Evolutionary conservation across 1,140 invertebrate genomes (phyloP).

Genomic region (Pseudoatta argentina): DNA sequence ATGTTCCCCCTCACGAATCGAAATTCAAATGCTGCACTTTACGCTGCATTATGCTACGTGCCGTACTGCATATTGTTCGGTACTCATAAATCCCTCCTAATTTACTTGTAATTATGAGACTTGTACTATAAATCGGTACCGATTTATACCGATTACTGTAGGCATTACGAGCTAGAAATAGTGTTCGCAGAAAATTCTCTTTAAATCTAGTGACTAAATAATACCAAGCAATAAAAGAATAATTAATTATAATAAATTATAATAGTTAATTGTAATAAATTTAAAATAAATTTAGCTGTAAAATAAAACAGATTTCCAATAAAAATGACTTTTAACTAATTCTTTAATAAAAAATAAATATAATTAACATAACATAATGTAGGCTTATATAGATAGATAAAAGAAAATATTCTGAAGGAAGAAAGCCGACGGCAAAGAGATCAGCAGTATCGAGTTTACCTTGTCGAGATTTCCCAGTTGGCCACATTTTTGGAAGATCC

Average conservation of each 20-base stretch:
- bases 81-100: slow-evolving; percentile 12
- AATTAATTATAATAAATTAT: neutral
- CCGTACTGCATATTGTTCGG: slow-evolving; percentile 1
- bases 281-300: neutral
- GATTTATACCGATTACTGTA: neutral
- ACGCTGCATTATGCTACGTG: slow-evolving; percentile 2
- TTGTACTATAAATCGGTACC: neutral
- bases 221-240: neutral
- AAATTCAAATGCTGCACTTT: slow-evolving; percentile 50
- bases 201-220: neutral
- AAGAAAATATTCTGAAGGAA: neutral
- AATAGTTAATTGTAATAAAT: too few relatives aligned
- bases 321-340: neutral
- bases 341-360: slow-evolving; percentile 3
- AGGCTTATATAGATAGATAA: neutral
- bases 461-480: slow-evolving; percentile 59
- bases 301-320: neutral
- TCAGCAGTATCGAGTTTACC: slow-evolving; percentile 17
- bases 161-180: neutral
- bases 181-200: neutral
- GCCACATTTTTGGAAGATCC: slow-evolving; percentile 73
- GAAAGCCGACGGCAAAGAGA: neutral
- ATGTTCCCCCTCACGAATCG: slow-evolving; percentile 1
- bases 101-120: neutral
- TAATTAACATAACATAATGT: neutral